Percentiles rank a stretch among this genome's conserved stretches.
Conservation (phyloP, 2,113 vertebrate species). For the Sphaerodactylus townsendi region DNA sequence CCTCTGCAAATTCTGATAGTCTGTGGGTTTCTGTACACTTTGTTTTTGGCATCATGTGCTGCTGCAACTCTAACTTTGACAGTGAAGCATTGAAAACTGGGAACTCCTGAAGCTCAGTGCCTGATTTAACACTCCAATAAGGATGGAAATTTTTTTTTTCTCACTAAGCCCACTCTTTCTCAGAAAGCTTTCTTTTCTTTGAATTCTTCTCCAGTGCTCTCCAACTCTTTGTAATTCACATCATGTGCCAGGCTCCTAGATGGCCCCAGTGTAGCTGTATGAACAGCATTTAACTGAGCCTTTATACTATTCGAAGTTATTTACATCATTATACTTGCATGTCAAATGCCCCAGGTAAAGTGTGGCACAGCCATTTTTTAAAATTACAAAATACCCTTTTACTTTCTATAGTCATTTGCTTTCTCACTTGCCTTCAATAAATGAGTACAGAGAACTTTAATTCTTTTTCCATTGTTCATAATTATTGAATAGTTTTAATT, state of each 20-base stretch:
- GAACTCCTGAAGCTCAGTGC: conserved; percentile 27
- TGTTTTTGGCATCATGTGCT: conserved; percentile 33
- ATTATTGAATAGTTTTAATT: conserved; percentile 12
- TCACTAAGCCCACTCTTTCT: conserved; percentile 29
- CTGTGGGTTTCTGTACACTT: conserved; percentile 17
- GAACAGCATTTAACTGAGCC: conserved; percentile 25
- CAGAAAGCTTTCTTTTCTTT: conserved; percentile 27
- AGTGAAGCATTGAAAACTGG: conserved; percentile 34
- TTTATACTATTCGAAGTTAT: conserved; percentile 17
- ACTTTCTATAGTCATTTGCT: neutral
- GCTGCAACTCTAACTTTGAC: conserved; percentile 17
- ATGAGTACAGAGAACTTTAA: neutral
- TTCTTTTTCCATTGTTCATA: neutral
- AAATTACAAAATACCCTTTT: neutral
- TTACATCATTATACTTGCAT: neutral
- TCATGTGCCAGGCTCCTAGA: conserved; percentile 34
- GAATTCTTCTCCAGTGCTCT: conserved; percentile 20
- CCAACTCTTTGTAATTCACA: conserved; percentile 29
- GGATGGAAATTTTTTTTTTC: conserved; percentile 23
- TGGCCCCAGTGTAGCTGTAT: neutral
- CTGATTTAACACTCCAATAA: conserved; percentile 51
- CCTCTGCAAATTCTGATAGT: conserved; percentile 1
- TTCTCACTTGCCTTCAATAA: neutral
- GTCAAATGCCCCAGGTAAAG: neutral
- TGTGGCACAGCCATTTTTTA: neutral